Conservation (phyloP, 2,797 vertebrate species). For the Bufotes viridis region DNA sequence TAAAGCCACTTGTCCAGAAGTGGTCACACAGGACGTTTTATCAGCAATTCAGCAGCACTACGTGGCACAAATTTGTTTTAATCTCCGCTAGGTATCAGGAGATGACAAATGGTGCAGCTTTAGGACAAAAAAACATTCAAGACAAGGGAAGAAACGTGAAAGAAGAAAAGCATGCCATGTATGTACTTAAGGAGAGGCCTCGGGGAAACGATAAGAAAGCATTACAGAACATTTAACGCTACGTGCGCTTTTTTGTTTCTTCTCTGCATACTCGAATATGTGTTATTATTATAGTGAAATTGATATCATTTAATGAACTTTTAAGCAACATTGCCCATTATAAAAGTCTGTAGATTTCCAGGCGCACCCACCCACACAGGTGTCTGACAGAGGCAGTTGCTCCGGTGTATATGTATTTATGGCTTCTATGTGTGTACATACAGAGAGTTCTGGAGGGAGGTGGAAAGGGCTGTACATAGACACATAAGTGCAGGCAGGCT, state of each 20-base stretch:
- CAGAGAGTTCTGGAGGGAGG: background rate
- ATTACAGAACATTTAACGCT: background rate
- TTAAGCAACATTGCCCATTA: background rate
- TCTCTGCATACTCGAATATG: background rate
- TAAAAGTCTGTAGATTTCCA: background rate
- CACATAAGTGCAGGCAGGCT: conserved; percentile 10
- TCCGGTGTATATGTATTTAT: conserved; percentile 6
- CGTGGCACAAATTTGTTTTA: background rate
- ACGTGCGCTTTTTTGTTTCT: background rate
- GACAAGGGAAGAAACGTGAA: background rate
- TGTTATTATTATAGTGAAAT: background rate
- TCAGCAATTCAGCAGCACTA: background rate
- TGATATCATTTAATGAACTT: background rate
- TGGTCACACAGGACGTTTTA: background rate
- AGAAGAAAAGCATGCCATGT: background rate
- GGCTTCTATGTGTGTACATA: background rate
- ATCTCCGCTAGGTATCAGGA: background rate
- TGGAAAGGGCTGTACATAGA: background rate
- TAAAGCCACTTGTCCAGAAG: background rate
- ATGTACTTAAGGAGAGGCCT: background rate
- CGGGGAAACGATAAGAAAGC: background rate
- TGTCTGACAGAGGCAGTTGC: conserved; percentile 15
- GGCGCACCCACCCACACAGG: conserved; percentile 21
- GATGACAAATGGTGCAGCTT: background rate
- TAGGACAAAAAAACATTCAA: background rate